These are phyloP conservation scores for Gila orcuttii DNA, from an alignment of 2,113 vertebrate genomes.

Conservation along the genomic window DNA sequence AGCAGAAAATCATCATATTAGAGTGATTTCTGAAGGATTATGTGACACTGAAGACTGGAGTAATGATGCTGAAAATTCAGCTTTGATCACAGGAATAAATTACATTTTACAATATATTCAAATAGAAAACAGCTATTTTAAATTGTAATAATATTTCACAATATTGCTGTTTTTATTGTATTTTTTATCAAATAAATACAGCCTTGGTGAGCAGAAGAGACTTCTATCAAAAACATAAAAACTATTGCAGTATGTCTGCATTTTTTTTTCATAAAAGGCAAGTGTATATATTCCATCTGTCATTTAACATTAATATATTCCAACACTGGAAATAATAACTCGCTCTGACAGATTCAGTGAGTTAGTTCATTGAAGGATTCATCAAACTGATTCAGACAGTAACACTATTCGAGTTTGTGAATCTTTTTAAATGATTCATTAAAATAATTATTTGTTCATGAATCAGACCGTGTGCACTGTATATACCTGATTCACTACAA, in stretches of 20 bases:
- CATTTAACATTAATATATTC: neutral
- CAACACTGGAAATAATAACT: neutral
- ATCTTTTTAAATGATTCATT: neutral
- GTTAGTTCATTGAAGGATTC: neutral
- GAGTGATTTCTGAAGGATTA: neutral
- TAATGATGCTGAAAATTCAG: neutral
- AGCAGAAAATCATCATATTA: neutral
- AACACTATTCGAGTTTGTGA: too few relatives aligned
- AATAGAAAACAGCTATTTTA: neutral
- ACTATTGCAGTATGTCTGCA: too few relatives aligned
- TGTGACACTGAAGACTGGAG: neutral
- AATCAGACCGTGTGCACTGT: neutral
- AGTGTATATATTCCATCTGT: too few relatives aligned
- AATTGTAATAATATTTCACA: neutral
- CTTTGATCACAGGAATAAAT: neutral
- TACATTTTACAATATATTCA: too few relatives aligned
- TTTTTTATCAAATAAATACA: too few relatives aligned
- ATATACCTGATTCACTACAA: neutral
- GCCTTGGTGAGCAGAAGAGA: too few relatives aligned
- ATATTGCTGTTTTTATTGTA: too few relatives aligned
- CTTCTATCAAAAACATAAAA: too few relatives aligned
- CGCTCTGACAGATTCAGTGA: neutral
- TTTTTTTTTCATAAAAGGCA: too few relatives aligned
- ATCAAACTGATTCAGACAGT: neutral
- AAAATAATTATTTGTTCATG: neutral